phyloP scores from a whole-genome alignment of 1,140 invertebrate genomes.

The Drosophila navojoa region DNA sequence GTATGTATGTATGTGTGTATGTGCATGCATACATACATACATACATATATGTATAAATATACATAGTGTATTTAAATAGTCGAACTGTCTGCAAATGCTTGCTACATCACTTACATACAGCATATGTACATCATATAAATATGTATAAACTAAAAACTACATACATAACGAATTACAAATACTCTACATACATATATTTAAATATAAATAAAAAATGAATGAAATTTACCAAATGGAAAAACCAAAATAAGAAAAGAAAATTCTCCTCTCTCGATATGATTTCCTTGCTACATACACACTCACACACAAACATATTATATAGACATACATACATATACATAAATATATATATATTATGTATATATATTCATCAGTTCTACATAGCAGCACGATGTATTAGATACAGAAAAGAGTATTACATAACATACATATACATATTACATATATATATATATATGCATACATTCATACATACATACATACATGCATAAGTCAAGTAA shows the following conservation, averaged over 20 bases:
- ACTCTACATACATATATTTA: conserved; percentile 28
- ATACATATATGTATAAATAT: conserved; percentile 21
- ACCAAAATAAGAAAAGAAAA: background rate
- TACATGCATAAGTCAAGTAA: conserved; percentile 7
- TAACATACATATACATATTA: conserved; percentile 6
- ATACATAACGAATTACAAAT: conserved; percentile 7
- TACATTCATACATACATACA: conserved; percentile 19
- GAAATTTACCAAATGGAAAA: background rate
- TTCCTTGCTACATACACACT: background rate
- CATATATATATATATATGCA: conserved; percentile 13
- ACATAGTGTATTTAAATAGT: conserved; percentile 12
- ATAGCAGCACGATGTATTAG: conserved; percentile 13
- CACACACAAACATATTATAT: background rate
- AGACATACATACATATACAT: background rate
- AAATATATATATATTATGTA: background rate
- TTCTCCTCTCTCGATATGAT: conserved; percentile 1
- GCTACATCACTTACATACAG: conserved; percentile 16
- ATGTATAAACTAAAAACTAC: conserved; percentile 23
- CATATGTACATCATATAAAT: conserved; percentile 36
- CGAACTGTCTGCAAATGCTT: conserved; percentile 34
- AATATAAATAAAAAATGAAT: conserved; percentile 15
- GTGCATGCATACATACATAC: conserved; percentile 28
- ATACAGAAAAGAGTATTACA: conserved; percentile 5
- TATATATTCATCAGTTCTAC: conserved; percentile 7
- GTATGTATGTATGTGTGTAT: background rate